Conservation (phyloP, 2,797 vertebrate species). For the Linurgus olivaceus region DNA sequence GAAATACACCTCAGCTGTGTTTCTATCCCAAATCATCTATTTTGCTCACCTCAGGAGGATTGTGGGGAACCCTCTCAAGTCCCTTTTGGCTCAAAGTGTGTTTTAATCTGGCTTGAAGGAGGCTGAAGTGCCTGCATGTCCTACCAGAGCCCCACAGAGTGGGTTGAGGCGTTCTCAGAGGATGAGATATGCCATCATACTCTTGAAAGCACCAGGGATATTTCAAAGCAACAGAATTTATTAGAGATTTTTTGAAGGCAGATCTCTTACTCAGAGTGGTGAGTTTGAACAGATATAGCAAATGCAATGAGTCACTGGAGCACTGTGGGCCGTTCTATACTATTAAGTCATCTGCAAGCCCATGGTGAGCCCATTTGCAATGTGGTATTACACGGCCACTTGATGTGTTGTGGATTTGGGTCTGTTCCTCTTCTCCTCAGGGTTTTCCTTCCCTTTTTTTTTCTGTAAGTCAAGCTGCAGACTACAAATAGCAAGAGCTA, state of each 20-base stretch:
- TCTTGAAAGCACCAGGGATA: neutral
- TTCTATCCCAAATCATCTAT: neutral
- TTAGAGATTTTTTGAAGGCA: neutral
- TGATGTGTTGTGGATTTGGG: neutral
- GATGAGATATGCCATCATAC: neutral
- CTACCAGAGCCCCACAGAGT: neutral
- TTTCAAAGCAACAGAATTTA: conserved; percentile 20
- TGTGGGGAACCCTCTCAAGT: neutral
- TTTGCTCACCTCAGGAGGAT: neutral
- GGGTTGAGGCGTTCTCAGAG: neutral
- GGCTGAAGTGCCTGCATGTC: neutral
- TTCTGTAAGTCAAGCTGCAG: neutral
- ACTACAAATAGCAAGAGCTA: neutral
- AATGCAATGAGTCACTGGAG: conserved; percentile 39
- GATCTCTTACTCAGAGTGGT: neutral
- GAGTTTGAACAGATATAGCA: conserved; percentile 41
- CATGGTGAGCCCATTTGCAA: conserved; percentile 2
- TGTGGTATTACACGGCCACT: neutral
- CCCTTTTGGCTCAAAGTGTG: neutral
- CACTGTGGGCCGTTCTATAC: neutral
- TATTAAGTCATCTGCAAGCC: conserved; percentile 34
- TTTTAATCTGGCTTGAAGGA: neutral
- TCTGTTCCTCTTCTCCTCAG: neutral
- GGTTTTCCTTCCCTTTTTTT: neutral
- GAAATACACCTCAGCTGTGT: neutral